Evolutionary conservation across 2,888 invertebrate species (phyloP), one percentile per base, ranked within the genome.

Genomic region (Thecophora atra): DNA sequence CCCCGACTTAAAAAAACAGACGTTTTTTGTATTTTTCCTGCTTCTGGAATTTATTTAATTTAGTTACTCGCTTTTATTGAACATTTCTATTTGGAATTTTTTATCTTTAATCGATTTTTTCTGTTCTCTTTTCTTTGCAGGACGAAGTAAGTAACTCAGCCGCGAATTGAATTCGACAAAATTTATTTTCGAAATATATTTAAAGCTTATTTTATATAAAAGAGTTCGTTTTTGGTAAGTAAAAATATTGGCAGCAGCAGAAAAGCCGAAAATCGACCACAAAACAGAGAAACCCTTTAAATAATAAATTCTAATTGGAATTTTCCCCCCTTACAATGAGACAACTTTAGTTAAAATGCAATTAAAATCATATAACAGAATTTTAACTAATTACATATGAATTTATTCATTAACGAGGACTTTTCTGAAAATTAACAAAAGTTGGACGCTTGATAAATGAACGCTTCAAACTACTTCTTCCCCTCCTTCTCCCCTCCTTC

Each of bases 81-180:
- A 81, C 81, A 78, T 28, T 58, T 21, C 11, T 21, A 15, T 56
- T 21, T 71, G 47, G 28, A 47, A 69, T 58, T 47, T 74, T n/a
- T n/a, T n/a, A n/a, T n/a, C n/a, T n/a, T n/a, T n/a, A n/a, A n/a
- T n/a, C n/a, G n/a, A 72, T 76, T 75, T 76, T 75, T 73, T 72
- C 26, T 58, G 76, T 73, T 64, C 73, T 72, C 73, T 76, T 72
- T 79, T 83, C 80, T 65, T 86, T 86, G 44, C 86, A 86, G 86
- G 86, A 80, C 80, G 86, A 86, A 86, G 86, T 86, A 84, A 86
- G 86, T 86, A 82, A 7, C 56, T 24, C 21, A 24, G 21, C 54
- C 19, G 8, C 6, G 5, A 21, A 8, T 15, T 52, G 13, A 52
- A 19, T 7, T 6, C 52, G 8, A 52, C 3, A 52, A 52, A 52